Evolutionary conservation across 2,888 invertebrate genomes (phyloP).

Genomic region (Drosophila mettleri): DNA sequence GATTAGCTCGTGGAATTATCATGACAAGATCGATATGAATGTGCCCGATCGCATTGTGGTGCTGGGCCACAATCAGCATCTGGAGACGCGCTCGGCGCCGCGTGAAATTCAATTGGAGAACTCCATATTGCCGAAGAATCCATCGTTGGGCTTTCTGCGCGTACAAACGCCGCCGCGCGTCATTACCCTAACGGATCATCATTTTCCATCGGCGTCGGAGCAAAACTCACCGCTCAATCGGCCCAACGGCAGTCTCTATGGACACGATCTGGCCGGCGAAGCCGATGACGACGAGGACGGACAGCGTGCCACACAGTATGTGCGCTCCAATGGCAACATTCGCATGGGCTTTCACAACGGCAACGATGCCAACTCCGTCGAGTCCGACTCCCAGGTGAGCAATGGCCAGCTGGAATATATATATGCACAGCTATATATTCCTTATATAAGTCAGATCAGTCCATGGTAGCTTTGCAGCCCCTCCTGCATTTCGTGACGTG

Average conservation of each 20-base stretch:
- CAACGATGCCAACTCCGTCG: conserved; percentile 81
- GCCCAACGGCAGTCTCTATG: conserved; percentile 58
- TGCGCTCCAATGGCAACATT: conserved; percentile 74
- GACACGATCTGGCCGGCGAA: conserved; percentile 64
- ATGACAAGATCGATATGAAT: conserved; percentile 94
- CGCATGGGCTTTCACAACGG: conserved; percentile 81
- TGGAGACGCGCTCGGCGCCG: conserved; percentile 91
- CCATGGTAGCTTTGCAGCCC: neutral
- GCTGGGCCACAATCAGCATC: conserved; percentile 90
- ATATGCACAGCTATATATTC: too few relatives aligned
- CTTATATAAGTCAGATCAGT: neutral
- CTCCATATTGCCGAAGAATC: conserved; percentile 89
- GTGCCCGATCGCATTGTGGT: conserved; percentile 97
- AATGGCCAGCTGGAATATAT: neutral
- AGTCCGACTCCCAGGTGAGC: conserved; percentile 83
- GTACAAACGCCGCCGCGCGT: conserved; percentile 95
- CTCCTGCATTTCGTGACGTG: conserved; percentile 40
- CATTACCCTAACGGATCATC: conserved; percentile 93
- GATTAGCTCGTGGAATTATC: conserved; percentile 88
- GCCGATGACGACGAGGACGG: conserved; percentile 71
- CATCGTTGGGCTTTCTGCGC: conserved; percentile 88
- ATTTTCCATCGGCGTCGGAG: conserved; percentile 90
- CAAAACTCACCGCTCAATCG: conserved; percentile 80
- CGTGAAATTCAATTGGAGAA: conserved; percentile 94
- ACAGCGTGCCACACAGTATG: conserved; percentile 78